These are phyloP conservation scores for Xyliphius kryptos DNA, from an alignment of 2,113 vertebrate species.

Conservation along the genomic window DNA sequence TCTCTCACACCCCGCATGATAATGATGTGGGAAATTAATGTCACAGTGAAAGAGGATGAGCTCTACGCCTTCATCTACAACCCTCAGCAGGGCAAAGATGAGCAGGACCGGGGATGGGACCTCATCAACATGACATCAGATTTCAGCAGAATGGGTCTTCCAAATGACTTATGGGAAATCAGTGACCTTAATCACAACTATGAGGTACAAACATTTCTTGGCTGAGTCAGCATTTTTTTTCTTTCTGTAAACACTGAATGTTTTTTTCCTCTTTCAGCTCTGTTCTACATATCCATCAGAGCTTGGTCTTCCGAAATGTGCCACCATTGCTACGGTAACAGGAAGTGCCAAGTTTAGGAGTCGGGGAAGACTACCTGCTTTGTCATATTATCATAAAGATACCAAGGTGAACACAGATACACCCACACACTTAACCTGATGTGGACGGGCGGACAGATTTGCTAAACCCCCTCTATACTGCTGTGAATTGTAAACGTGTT, in stretches of 20 bases:
- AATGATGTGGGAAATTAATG: too few species aligned
- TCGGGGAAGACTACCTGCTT: slow-evolving; percentile 70
- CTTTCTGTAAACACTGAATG: slow-evolving; percentile 1
- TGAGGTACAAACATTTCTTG: slow-evolving; percentile 55
- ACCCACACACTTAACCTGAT: too few species aligned
- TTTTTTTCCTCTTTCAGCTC: slow-evolving; percentile 50
- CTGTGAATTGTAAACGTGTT: too few species aligned
- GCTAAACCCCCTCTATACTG: too few species aligned
- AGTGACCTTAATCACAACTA: slow-evolving; percentile 68
- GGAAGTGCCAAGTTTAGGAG: slow-evolving; percentile 76
- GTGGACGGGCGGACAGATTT: background rate
- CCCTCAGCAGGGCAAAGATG: slow-evolving; percentile 63
- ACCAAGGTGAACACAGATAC: slow-evolving; percentile 58
- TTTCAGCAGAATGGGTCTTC: slow-evolving; percentile 72
- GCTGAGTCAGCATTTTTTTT: background rate
- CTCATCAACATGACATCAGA: slow-evolving; percentile 62
- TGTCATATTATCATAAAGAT: slow-evolving; percentile 71
- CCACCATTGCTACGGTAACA: slow-evolving; percentile 57
- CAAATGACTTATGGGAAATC: slow-evolving; percentile 66
- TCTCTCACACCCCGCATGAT: too few species aligned
- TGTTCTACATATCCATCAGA: slow-evolving; percentile 71
- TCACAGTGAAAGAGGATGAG: slow-evolving; percentile 64
- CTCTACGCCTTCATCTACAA: slow-evolving; percentile 77
- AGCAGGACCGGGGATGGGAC: slow-evolving; percentile 64
- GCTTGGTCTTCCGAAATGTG: slow-evolving; percentile 64